Conservation (phyloP, 2,797 vertebrate genomes). For the Eleutherodactylus coqui region DNA sequence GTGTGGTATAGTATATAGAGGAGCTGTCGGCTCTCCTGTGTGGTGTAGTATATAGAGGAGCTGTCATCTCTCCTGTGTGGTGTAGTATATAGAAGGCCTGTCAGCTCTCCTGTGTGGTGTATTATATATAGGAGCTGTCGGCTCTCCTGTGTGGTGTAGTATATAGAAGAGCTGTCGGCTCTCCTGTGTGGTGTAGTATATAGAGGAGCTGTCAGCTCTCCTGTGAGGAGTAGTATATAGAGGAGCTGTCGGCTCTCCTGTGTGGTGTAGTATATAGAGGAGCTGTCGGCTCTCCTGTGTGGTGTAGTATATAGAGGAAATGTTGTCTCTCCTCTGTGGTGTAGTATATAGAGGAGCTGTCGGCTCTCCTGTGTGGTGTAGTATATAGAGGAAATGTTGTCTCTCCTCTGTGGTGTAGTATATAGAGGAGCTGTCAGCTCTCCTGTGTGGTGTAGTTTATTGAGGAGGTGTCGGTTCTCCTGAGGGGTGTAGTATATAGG, state of each 20-base stretch:
- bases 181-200: slow-evolving; percentile 11
- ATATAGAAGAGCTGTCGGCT: background rate
- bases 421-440: background rate
- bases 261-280: background rate
- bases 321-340: background rate
- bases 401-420: background rate
- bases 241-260: background rate
- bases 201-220: background rate
- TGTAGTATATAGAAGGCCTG: slow-evolving; percentile 1
- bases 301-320: background rate
- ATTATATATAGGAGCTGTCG: background rate
- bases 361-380: no score
- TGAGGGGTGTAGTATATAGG: no score
- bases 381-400: background rate
- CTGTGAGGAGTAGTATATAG: background rate
- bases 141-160: slow-evolving; percentile 4
- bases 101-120: background rate
- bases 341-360: background rate
- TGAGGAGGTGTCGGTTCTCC: no score
- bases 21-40: background rate
- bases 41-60: slow-evolving; percentile 6
- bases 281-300: background rate
- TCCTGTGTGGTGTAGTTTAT: no score
- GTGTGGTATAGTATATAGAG: slow-evolving; percentile 5
- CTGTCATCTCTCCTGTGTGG: background rate